phyloP scores from a whole-genome alignment of 2,888 invertebrate genomes.

The Poecilobothrus nobilitatus region DNA sequence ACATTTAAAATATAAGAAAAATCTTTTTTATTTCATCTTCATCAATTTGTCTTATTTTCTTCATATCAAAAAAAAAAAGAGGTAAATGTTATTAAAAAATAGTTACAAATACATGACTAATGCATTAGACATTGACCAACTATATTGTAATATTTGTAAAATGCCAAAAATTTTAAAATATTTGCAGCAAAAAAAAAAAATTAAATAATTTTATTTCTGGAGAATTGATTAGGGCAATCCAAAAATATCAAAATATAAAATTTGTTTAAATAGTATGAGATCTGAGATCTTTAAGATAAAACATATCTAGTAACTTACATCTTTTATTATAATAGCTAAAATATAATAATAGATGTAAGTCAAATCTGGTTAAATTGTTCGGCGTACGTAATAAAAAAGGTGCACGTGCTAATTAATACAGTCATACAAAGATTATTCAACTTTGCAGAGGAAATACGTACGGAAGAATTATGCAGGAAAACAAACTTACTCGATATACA shows the following conservation, averaged over 20 bases:
- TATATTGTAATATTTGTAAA: conserved; percentile 3
- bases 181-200: background rate
- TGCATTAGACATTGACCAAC: conserved; percentile 6
- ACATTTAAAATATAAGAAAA: background rate
- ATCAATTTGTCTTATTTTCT: background rate
- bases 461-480: too few species aligned
- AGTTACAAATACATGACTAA: background rate
- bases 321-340: too few species aligned
- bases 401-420: too few species aligned
- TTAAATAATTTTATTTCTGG: background rate
- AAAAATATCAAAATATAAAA: too few species aligned
- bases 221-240: background rate
- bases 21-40: background rate
- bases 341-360: too few species aligned
- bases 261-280: background rate
- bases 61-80: background rate
- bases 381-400: too few species aligned
- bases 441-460: too few species aligned
- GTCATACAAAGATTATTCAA: too few species aligned
- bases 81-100: background rate
- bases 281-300: too few species aligned
- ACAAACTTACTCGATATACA: too few species aligned
- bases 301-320: too few species aligned
- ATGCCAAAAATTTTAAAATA: conserved; percentile 2
- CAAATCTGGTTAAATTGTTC: too few species aligned